Conservation (phyloP, 2,888 invertebrate genomes). For the Melanargia galathea region DNA sequence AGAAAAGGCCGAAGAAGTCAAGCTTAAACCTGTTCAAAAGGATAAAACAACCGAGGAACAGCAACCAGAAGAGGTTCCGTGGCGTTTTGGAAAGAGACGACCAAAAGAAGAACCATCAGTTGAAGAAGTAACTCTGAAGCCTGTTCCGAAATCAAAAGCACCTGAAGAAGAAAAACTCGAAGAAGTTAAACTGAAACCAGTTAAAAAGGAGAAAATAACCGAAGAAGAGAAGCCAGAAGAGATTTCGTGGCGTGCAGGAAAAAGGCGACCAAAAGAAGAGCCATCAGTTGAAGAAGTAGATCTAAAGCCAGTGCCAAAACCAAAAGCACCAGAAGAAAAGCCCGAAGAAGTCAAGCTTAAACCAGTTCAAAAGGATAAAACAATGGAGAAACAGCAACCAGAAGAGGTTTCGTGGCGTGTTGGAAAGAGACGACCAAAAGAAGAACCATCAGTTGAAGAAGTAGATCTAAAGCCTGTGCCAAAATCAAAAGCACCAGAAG, state of each 20-base stretch:
- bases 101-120: conserved; percentile 61
- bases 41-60: conserved; percentile 55
- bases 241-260: conserved; percentile 52
- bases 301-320: too few species aligned
- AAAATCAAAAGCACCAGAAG: conserved; percentile 55
- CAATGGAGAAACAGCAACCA: neutral
- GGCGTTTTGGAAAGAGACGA: conserved; percentile 51
- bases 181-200: conserved; percentile 49
- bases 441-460: neutral
- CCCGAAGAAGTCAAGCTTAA: conserved; percentile 40
- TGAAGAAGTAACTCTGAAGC: conserved; percentile 54
- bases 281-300: conserved; percentile 46
- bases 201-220: conserved; percentile 38
- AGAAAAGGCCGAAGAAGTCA: conserved; percentile 49
- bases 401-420: conserved; percentile 43
- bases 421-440: conserved; percentile 48
- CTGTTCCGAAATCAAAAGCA: neutral
- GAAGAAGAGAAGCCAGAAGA: conserved; percentile 50
- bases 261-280: conserved; percentile 54
- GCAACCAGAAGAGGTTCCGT: conserved; percentile 56
- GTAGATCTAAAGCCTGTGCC: conserved; percentile 66
- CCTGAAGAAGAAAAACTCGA: conserved; percentile 52
- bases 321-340: conserved; percentile 34
- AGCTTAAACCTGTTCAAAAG: conserved; percentile 45
- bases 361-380: neutral